Evolutionary conservation across 2,113 vertebrate genomes (phyloP).

Genomic region (Gallinago paraguaiae): DNA sequence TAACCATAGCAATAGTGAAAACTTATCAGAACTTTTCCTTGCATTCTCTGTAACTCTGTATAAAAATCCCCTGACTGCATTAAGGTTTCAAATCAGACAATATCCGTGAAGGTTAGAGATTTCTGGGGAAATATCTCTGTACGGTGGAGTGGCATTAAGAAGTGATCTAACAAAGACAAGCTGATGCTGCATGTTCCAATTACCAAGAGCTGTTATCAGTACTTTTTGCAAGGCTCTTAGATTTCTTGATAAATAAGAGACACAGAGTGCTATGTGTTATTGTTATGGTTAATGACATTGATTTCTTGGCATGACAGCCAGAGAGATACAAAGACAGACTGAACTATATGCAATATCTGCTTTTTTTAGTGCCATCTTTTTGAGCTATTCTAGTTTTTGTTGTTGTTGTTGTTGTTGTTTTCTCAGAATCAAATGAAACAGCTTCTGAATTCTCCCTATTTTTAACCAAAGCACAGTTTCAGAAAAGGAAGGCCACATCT

Average conservation of each 20-base stretch:
- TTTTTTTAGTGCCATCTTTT: neutral
- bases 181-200: conserved; percentile 53
- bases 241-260: conserved; percentile 50
- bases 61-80: conserved; percentile 38
- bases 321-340: neutral
- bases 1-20: neutral
- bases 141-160: neutral
- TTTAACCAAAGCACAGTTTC: neutral
- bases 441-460: neutral
- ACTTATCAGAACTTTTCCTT: conserved; percentile 4
- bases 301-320: conserved; percentile 15
- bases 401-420: neutral
- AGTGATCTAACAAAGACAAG: conserved; percentile 36
- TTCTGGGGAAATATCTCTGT: conserved; percentile 23
- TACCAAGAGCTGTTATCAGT: conserved; percentile 31
- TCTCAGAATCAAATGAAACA: neutral
- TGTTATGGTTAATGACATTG: conserved; percentile 28
- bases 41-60: neutral
- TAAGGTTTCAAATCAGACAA: conserved; percentile 45
- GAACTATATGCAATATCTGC: neutral
- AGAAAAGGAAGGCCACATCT: neutral
- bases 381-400: neutral
- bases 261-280: neutral
- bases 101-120: conserved; percentile 4
- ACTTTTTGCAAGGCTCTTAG: conserved; percentile 5